A percentile compares a stretch with the other conserved stretches of the same genome.
Conservation (phyloP, 1,140 invertebrate species). For the Platyura marginata region DNA sequence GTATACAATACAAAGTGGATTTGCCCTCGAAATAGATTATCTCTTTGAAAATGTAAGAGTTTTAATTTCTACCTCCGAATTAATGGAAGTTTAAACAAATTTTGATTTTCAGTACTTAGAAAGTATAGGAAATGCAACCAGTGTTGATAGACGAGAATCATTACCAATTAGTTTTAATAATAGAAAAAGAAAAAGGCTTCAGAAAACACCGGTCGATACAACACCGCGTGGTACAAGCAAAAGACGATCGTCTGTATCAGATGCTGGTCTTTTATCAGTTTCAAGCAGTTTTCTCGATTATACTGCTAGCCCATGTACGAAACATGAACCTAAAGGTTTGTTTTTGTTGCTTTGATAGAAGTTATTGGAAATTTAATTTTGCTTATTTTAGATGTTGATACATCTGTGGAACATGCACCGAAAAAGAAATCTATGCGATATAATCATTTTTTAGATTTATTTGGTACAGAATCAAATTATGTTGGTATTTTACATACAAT, state of each 20-base stretch:
- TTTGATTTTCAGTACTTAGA: constrained; percentile 15
- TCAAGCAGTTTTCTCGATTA: constrained; percentile 75
- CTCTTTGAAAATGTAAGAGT: constrained; percentile 59
- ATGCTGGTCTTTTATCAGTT: constrained; percentile 62
- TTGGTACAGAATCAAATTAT: constrained; percentile 95
- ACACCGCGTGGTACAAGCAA: constrained; percentile 30
- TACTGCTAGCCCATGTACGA: constrained; percentile 54
- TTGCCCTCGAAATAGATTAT: constrained; percentile 78
- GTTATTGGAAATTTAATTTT: too few species aligned
- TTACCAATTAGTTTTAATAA: constrained; percentile 23
- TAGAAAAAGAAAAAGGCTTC: constrained; percentile 54
- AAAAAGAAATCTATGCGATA: constrained; percentile 46
- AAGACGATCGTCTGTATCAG: constrained; percentile 63
- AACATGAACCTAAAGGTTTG: constrained; percentile 7
- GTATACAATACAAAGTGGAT: constrained; percentile 81
- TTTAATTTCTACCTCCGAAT: too few species aligned
- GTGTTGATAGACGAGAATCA: constrained; percentile 36
- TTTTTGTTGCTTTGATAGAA: background rate
- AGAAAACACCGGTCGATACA: constrained; percentile 18
- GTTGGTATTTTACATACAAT: constrained; percentile 87
- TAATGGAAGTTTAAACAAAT: too few species aligned
- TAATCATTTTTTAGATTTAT: constrained; percentile 76
- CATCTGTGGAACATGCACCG: constrained; percentile 21
- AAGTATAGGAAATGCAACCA: constrained; percentile 22
- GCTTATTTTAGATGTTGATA: background rate